Evolutionary conservation across 2,797 vertebrate species (phyloP).

Genomic region (Aulostomus chinensis): DNA sequence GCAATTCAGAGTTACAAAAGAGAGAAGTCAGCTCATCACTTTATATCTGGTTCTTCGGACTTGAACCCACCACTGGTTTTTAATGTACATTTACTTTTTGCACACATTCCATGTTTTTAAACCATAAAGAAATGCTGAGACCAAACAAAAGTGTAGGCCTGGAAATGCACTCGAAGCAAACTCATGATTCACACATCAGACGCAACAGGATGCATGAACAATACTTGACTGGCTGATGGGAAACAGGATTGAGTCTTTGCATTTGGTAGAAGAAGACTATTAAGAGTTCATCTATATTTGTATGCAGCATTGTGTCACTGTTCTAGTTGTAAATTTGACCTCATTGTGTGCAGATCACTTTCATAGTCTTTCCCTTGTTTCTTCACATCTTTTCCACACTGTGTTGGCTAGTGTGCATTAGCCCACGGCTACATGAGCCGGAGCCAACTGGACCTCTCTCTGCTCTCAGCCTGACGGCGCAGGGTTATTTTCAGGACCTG

Average conservation of each 20-base stretch:
- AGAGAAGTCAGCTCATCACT: no score
- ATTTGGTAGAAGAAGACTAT: neutral
- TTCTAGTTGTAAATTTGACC: neutral
- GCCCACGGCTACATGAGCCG: slow-evolving; percentile 10
- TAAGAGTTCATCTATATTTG: neutral
- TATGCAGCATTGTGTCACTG: no score
- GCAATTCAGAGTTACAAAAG: no score
- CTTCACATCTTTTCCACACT: neutral
- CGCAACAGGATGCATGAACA: no score
- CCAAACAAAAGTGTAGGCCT: neutral
- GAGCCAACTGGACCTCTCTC: slow-evolving; percentile 27
- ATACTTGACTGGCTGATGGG: no score
- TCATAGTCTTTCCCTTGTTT: neutral
- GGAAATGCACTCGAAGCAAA: neutral
- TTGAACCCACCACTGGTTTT: neutral
- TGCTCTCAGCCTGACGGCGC: slow-evolving; percentile 19
- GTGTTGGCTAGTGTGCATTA: slow-evolving; percentile 3
- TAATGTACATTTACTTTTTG: no score
- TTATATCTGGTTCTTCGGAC: no score
- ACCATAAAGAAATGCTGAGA: neutral
- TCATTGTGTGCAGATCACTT: neutral
- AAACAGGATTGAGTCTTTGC: no score
- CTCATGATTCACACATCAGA: neutral
- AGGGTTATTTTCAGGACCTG: slow-evolving; percentile 33
- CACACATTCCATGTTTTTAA: neutral